Conservation (phyloP, 2,888 invertebrate species). For the Diarsia brunnea region DNA sequence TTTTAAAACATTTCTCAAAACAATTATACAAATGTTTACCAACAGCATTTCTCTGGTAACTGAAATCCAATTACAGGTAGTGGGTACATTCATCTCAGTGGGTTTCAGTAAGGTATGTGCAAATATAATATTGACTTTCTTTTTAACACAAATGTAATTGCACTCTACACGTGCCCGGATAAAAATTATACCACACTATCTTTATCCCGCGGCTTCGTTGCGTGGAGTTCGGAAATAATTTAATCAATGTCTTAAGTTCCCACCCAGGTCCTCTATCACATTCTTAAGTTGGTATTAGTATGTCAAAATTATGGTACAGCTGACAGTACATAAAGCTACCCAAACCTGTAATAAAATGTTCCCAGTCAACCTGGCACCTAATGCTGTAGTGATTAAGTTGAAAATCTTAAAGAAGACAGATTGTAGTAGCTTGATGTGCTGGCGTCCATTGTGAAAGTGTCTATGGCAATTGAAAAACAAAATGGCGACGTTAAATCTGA, state of each 20-base stretch:
- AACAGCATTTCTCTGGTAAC: not conserved
- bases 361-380: too few species aligned
- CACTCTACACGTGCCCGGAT: not conserved
- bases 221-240: too few species aligned
- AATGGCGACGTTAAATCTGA: not conserved
- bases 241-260: too few species aligned
- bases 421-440: too few species aligned
- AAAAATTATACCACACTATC: not conserved
- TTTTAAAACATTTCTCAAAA: not conserved
- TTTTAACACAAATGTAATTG: not conserved
- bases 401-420: too few species aligned
- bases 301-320: too few species aligned
- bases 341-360: too few species aligned
- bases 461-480: not conserved
- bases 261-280: too few species aligned
- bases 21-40: not conserved
- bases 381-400: too few species aligned
- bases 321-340: too few species aligned
- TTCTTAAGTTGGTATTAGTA: too few species aligned
- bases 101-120: constrained; percentile 4
- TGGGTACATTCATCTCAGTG: constrained; percentile 3
- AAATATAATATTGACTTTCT: constrained; percentile 35
- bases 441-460: not conserved
- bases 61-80: not conserved
- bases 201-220: not conserved